phyloP scores from a whole-genome alignment of 1,140 invertebrate genomes.

The Drosophila hydei region DNA sequence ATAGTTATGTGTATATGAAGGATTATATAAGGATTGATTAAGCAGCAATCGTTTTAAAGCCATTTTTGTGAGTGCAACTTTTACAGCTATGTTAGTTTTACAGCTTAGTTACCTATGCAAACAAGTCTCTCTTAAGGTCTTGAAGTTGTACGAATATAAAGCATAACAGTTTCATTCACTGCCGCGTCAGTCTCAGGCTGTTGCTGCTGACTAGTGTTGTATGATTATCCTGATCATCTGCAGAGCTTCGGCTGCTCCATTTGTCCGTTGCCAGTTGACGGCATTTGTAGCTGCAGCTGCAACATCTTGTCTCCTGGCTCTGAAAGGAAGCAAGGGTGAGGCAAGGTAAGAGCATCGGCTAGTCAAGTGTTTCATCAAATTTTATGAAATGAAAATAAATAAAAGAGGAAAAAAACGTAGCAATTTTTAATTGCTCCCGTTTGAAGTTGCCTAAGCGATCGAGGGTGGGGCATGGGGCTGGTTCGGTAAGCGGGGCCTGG shows the following conservation, averaged over 20 bases:
- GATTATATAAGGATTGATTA: not conserved
- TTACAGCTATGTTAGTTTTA: no score
- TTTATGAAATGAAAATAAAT: not conserved
- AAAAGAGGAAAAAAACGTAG: conserved; percentile 24
- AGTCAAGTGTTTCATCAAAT: conserved; percentile 35
- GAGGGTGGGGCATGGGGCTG: conserved; percentile 22
- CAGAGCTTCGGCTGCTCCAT: no score
- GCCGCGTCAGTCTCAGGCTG: not conserved
- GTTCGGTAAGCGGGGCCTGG: conserved; percentile 31
- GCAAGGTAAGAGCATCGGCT: conserved; percentile 16
- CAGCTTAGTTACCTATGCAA: no score
- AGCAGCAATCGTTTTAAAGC: no score
- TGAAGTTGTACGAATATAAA: no score
- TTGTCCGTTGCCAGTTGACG: no score
- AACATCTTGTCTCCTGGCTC: not conserved
- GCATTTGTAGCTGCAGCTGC: not conserved
- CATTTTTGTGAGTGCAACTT: no score
- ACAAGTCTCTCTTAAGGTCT: no score
- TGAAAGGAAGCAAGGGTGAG: not conserved
- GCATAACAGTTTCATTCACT: no score
- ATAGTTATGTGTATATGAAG: no score
- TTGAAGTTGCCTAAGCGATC: conserved; percentile 39
- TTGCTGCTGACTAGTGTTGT: not conserved
- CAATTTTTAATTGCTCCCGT: conserved; percentile 59
- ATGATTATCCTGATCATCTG: not conserved